phyloP scores from a whole-genome alignment of 92 coral and sea anemone species.

The Porites divaricata region DNA sequence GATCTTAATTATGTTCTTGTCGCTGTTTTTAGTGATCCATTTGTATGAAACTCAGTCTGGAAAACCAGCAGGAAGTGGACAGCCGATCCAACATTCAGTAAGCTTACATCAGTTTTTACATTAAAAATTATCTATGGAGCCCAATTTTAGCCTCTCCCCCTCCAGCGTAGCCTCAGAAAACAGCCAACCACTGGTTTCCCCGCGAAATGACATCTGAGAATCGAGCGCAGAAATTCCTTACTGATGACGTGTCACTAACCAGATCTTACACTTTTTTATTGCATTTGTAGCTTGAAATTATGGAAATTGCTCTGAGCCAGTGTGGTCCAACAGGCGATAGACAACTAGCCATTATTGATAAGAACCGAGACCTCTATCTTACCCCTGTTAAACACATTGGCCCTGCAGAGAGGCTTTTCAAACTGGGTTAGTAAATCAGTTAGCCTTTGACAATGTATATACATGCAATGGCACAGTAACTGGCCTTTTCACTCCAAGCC shows the following conservation, averaged over 20 bases:
- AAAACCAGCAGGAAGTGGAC: conserved; percentile 92
- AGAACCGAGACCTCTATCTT: conserved; percentile 93
- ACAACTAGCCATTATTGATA: conserved; percentile 92
- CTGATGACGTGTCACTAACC: not conserved
- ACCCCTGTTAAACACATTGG: conserved; percentile 96
- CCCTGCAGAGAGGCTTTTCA: conserved; percentile 85
- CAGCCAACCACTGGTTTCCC: no score
- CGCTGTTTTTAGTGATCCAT: conserved; percentile 71
- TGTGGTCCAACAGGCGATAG: conserved; percentile 86
- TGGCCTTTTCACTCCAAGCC: no score
- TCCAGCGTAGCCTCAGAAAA: no score
- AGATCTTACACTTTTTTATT: not conserved
- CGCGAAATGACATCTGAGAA: no score
- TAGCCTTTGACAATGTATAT: not conserved
- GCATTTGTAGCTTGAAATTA: conserved; percentile 79
- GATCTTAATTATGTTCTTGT: not conserved
- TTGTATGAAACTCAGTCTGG: conserved; percentile 93
- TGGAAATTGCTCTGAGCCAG: conserved; percentile 92
- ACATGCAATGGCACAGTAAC: not conserved
- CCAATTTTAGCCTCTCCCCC: no score
- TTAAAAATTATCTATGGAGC: not conserved
- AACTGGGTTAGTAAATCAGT: conserved; percentile 73
- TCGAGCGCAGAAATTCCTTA: no score
- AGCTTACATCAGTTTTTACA: not conserved
- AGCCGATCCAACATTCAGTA: conserved; percentile 91